A percentile compares a stretch with the other conserved stretches of the same genome.
These are phyloP conservation scores for Lasioglossum villosulum DNA, from an alignment of 2,888 invertebrate species.

Conservation along the genomic window DNA sequence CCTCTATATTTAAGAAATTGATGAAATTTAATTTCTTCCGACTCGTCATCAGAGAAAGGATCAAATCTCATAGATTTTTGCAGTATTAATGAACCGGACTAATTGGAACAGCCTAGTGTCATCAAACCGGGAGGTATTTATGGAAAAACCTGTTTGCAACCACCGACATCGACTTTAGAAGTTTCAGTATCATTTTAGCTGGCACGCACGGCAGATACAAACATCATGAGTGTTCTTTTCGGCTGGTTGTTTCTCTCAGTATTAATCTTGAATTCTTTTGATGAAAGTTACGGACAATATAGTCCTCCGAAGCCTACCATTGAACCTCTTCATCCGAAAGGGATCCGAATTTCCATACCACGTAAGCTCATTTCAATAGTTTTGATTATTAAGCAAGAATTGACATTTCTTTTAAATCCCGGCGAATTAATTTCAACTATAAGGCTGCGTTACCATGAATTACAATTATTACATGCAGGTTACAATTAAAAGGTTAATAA, in stretches of 20 bases:
- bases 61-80: too few species aligned
- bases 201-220: background rate
- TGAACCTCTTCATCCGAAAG: conserved; percentile 87
- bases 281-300: conserved; percentile 26
- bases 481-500: background rate
- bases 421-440: background rate
- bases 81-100: too few species aligned
- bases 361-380: conserved; percentile 82
- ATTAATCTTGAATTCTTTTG: background rate
- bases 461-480: background rate
- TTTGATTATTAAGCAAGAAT: background rate
- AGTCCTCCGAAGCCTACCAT: conserved; percentile 82
- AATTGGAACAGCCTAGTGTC: too few species aligned
- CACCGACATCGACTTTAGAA: background rate
- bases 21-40: too few species aligned
- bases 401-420: background rate
- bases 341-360: conserved; percentile 87
- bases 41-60: too few species aligned
- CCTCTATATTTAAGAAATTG: too few species aligned
- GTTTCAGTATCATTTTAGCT: conserved; percentile 24
- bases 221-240: background rate
- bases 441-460: background rate
- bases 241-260: background rate
- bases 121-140: background rate
- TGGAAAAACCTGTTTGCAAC: conserved; percentile 28